Base-by-base conservation (phyloP, 2,888 invertebrate species). In the Trachelus iudaicus region DNA sequence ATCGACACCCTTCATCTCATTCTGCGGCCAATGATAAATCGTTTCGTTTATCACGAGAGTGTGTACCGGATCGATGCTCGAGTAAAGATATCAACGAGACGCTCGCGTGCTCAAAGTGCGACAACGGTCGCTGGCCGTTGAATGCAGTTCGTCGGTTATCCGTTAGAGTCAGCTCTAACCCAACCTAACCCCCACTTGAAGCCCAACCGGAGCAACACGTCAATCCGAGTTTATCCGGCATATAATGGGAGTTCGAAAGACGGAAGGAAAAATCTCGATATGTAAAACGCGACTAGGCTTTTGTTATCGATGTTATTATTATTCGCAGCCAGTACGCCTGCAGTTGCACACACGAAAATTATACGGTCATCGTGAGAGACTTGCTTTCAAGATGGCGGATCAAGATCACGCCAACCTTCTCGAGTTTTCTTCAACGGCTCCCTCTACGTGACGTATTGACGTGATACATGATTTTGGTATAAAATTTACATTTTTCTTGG, bases 141-240 rank as follows among this genome's bases (percentile, higher is more conserved):
- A 56, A 56, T 15, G 23, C 56, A 56, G 56, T 9, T 9, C 56
- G 56, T 2, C 9, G 56, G 15, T 56, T 56, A 23, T 56, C 9
- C 15, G 56, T 56, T 23, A 2, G 56, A 56, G 56, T 56, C 56
- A 23, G 23, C 23, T 23, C 23, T 40, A 40, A 56, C 23, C 56
- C 15, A 23, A 1, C 23, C 56, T 23, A 56, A 56, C 56, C 23
- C 56, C 56, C 56, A 56, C 23, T 9, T 2, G 15, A 56, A 56
- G 23, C 23, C 56, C 2, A 56, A 9, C 23, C 56, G 6, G 15
- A 79, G 69, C 34, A 30, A 71, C 75, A 40, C 30, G n/a, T 76
- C 15, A 34, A 68, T 75, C 34, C 73, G 73, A 23, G 69, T 37
- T 73, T 69, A 34, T 71, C 73, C 40, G 34, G 77, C 23, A 73